These are phyloP conservation scores for Latrodectus geometricus DNA, from an alignment of 1,140 invertebrate genomes.

Conservation along the genomic window DNA sequence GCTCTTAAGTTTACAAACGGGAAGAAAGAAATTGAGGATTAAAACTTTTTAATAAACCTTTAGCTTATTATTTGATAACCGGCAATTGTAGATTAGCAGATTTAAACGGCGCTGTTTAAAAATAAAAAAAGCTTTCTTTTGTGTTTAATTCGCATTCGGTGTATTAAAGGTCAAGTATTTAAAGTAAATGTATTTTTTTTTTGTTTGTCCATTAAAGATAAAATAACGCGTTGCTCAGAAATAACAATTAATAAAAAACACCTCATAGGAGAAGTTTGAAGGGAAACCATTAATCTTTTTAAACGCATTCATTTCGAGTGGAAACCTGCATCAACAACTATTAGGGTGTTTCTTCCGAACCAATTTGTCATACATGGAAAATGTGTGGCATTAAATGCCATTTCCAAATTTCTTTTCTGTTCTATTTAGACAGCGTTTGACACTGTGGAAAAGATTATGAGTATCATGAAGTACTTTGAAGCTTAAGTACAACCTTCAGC, in stretches of 20 bases:
- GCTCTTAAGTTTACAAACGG: background rate
- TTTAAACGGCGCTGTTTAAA: background rate
- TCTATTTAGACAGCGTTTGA: slow-evolving; percentile 61
- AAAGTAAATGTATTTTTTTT: no score
- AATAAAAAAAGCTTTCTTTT: background rate
- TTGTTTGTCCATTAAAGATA: no score
- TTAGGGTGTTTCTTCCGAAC: slow-evolving; percentile 13
- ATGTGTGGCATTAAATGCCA: slow-evolving; percentile 57
- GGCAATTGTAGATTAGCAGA: background rate
- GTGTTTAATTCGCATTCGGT: background rate
- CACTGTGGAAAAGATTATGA: slow-evolving; percentile 53
- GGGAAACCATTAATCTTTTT: slow-evolving; percentile 31
- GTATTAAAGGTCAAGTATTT: no score
- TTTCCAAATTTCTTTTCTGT: slow-evolving; percentile 25
- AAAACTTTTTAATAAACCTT: slow-evolving; percentile 1
- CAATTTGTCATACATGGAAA: slow-evolving; percentile 21
- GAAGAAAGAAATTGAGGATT: background rate
- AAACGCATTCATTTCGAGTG: slow-evolving; percentile 8
- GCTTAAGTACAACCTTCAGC: slow-evolving; percentile 14
- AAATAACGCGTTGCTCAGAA: background rate
- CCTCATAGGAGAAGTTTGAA: background rate
- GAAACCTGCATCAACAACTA: slow-evolving; percentile 46
- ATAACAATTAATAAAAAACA: no score
- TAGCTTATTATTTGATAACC: background rate
- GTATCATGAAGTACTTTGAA: slow-evolving; percentile 20